Evolutionary conservation across 2,797 vertebrate genomes (phyloP), one percentile per base, ranked within the genome.

Genomic region (Hephaestus fuliginosus): DNA sequence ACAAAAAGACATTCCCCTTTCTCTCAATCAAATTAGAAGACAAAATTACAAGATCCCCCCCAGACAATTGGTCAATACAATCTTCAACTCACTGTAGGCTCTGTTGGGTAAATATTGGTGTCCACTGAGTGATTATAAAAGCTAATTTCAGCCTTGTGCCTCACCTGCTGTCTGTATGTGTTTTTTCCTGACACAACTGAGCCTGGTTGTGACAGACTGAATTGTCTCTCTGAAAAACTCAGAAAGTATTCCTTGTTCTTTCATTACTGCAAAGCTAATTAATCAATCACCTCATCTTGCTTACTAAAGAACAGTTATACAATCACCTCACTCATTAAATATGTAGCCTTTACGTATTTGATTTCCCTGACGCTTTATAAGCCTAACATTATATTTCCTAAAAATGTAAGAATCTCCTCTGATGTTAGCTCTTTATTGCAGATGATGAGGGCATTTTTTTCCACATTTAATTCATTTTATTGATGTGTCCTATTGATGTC

Each of bases 1-100:
- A 77, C 55, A 58, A 71, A 68, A 39, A 39, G 43, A 43, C 25
- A 69, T 65, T 43, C 9, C 3, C n/a, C 7, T 22, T 22, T 22
- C 22, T 4, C 18, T 49, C 17, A 5, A 39, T 13, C 20, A n/a
- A 52, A 17, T 68, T 11, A 25, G 2, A 25, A 4, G 8, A 5
- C 30, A 17, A 25, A 36, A 57, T 17, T 4, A 57, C n/a, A 1
- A 2, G 13, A 7, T 20, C 39, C 39, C 12, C 10, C 20, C 14
- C 48, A 25, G 20, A 46, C 3, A 43, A 36, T 20, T 49, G 5
- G 5, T 15, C 25, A 14, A 39, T 18, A 49, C 25, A 25, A 28
- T 18, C 46, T 39, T 36, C 7, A 52, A 39, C 36, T 56, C 14
- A 17, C 2, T 9, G 3, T 5, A n/a, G 30, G 18, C 12, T 52